A percentile compares a stretch with the other conserved stretches of the same genome.
Conservation (phyloP, 2,888 invertebrate genomes). For the Lacanobia oleracea region DNA sequence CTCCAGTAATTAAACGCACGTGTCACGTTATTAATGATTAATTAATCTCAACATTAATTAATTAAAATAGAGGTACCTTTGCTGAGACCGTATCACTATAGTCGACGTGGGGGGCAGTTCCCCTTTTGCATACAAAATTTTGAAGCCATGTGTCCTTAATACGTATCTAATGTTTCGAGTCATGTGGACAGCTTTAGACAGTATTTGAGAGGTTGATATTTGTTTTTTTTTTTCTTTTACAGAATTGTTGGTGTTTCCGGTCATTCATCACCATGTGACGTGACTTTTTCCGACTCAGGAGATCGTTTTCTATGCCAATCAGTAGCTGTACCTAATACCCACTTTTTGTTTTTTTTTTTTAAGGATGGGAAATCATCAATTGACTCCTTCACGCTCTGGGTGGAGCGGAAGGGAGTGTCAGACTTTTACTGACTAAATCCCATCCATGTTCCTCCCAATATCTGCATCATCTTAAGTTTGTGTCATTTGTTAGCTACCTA, state of each 20-base stretch:
- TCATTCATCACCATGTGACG: not conserved
- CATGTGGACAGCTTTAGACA: not conserved
- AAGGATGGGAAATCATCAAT: too few species aligned
- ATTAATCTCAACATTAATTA: slow-evolving; percentile 61
- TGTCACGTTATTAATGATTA: slow-evolving; percentile 72
- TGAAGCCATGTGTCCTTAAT: slow-evolving; percentile 8
- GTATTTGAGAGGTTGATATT: not conserved
- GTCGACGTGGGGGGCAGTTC: slow-evolving; percentile 49
- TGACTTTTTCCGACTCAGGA: not conserved
- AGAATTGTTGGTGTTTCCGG: not conserved
- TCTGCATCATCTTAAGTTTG: too few species aligned
- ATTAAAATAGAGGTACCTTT: slow-evolving; percentile 30
- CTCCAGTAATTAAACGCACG: slow-evolving; percentile 79
- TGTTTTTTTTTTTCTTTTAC: slow-evolving; percentile 5
- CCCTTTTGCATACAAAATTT: slow-evolving; percentile 39
- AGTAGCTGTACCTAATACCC: not conserved
- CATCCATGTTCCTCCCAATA: too few species aligned
- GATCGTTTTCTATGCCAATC: not conserved
- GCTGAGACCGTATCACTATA: not conserved
- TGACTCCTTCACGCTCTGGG: too few species aligned
- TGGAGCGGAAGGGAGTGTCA: too few species aligned
- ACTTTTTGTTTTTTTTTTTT: too few species aligned
- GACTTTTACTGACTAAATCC: too few species aligned
- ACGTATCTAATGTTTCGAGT: not conserved
- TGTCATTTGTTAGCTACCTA: too few species aligned